Percentiles rank a stretch among this genome's conserved stretches.
Evolutionary conservation across 2,113 vertebrate species (phyloP).

Genomic region (Piaya cayana): DNA sequence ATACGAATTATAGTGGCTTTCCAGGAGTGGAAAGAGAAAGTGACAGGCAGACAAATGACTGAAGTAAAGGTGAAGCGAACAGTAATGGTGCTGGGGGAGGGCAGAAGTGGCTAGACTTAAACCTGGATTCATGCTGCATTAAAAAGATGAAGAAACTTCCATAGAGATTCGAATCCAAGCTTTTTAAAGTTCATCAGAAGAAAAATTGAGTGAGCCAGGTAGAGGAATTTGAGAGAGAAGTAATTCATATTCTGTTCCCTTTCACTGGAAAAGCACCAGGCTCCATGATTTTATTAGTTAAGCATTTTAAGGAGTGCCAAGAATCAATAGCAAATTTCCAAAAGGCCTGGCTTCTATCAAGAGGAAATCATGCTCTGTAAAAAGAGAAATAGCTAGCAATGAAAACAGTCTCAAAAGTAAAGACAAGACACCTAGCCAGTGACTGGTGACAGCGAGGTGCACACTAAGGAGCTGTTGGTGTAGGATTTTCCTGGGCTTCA

Average conservation of each 20-base stretch:
- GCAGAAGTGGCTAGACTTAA: neutral
- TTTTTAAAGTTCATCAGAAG: neutral
- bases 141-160: neutral
- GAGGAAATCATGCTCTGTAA: neutral
- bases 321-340: conserved; percentile 27
- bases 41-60: neutral
- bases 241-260: neutral
- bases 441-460: neutral
- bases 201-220: neutral
- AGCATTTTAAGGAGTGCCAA: neutral
- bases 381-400: neutral
- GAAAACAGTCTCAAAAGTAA: neutral
- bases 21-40: neutral
- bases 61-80: neutral
- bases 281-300: neutral
- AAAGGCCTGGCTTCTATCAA: neutral
- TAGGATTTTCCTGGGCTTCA: neutral
- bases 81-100: neutral
- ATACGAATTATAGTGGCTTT: conserved; percentile 40
- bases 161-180: neutral
- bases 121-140: neutral
- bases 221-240: neutral
- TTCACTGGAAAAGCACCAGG: neutral
- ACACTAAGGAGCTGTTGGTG: neutral
- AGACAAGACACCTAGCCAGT: neutral